phyloP scores from a whole-genome alignment of 2,113 vertebrate genomes.

The Falco punctatus region DNA sequence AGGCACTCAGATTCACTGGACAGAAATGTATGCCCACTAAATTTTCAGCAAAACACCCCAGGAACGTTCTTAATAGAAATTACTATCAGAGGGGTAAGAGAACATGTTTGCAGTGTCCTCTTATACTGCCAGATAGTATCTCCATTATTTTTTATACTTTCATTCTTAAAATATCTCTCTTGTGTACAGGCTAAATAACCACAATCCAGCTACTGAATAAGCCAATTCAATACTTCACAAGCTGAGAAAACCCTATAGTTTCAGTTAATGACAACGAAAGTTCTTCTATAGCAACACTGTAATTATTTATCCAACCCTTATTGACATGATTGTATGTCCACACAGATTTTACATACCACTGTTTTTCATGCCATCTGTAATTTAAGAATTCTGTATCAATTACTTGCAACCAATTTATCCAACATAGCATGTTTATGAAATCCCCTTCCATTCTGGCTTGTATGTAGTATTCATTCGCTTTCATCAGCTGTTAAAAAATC shows the following conservation, averaged over 20 bases:
- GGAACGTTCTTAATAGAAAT: neutral
- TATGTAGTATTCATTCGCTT: neutral
- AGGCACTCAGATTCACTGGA: neutral
- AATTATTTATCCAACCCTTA: neutral
- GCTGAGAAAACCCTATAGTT: neutral
- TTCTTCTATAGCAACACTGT: neutral
- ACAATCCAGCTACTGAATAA: neutral
- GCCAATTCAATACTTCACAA: neutral
- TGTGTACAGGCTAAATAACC: neutral
- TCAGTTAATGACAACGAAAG: neutral
- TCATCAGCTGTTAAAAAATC: neutral
- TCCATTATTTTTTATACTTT: neutral
- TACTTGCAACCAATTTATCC: neutral
- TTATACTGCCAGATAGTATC: neutral
- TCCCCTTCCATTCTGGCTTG: neutral
- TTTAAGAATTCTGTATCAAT: conserved; percentile 25
- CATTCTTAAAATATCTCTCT: neutral
- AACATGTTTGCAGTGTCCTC: neutral
- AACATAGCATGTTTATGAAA: neutral
- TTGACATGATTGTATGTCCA: neutral
- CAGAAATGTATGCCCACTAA: neutral
- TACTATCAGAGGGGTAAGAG: neutral
- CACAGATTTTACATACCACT: conserved; percentile 1
- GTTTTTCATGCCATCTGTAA: neutral
- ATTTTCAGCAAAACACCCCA: neutral